A percentile compares a stretch with the other conserved stretches of the same genome.
Evolutionary conservation across 2,888 invertebrate genomes (phyloP).

Genomic region (Synanthedon tipuliformis): DNA sequence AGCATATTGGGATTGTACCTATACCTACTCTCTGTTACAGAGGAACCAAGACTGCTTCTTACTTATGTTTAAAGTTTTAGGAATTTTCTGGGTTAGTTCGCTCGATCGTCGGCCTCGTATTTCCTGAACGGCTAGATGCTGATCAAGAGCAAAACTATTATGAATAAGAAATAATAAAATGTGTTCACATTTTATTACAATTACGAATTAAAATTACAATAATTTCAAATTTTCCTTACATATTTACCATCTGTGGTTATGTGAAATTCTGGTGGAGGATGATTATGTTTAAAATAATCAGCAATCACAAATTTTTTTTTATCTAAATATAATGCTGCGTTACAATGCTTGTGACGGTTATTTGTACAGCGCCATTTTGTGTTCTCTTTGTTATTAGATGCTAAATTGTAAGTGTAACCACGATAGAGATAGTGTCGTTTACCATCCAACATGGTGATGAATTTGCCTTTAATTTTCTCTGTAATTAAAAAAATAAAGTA

Average conservation of each 20-base stretch:
- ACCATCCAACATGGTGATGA: conserved; percentile 14
- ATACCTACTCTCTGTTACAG: no score
- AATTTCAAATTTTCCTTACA: conserved; percentile 5
- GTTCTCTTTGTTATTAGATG: neutral
- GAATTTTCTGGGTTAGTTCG: no score
- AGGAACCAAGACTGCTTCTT: no score
- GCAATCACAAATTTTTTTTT: neutral
- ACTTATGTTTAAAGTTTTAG: no score
- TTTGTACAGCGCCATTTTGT: conserved; percentile 13
- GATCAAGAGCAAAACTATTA: no score
- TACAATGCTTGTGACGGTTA: neutral
- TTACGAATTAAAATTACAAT: no score
- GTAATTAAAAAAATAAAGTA: no score
- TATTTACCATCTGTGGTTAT: conserved; percentile 14
- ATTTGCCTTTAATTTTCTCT: neutral
- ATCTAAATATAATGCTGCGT: neutral
- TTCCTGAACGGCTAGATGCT: no score
- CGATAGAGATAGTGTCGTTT: conserved; percentile 13
- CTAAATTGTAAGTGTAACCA: conserved; percentile 13
- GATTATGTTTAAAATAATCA: conserved; percentile 12
- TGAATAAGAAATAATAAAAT: no score
- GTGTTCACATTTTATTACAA: no score
- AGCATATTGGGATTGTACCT: no score
- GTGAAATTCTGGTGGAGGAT: conserved; percentile 8
- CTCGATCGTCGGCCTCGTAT: no score